Percentiles rank a stretch among this genome's conserved stretches.
Conservation (phyloP, 2,888 invertebrate genomes). For the Hipparchia semele region DNA sequence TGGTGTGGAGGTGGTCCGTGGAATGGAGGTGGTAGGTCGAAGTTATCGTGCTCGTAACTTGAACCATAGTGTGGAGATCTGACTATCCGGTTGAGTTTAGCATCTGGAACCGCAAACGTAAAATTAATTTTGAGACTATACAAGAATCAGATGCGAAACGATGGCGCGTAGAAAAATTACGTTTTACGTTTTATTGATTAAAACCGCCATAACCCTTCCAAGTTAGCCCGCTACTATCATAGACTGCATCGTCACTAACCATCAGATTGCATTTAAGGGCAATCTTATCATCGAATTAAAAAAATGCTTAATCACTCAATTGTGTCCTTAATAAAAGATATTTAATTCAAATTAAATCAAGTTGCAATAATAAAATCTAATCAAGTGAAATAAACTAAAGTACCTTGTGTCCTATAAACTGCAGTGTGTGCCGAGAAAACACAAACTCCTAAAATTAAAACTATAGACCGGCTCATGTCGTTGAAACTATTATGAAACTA, state of each 20-base stretch:
- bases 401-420: constrained; percentile 41
- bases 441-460: constrained; percentile 48
- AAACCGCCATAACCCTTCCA: too few relatives aligned
- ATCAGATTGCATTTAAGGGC: too few relatives aligned
- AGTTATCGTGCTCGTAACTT: constrained; percentile 8
- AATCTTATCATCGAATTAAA: too few relatives aligned
- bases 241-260: too few relatives aligned
- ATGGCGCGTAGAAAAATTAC: neutral
- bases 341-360: too few relatives aligned
- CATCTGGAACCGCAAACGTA: constrained; percentile 45
- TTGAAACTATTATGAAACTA: constrained; percentile 49
- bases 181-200: too few relatives aligned
- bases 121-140: neutral
- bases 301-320: too few relatives aligned
- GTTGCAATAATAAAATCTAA: too few relatives aligned
- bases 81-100: constrained; percentile 45
- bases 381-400: neutral
- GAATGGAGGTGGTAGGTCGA: constrained; percentile 25
- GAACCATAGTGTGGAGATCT: constrained; percentile 48
- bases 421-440: constrained; percentile 50
- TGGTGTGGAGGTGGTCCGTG: constrained; percentile 41
- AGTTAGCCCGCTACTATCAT: too few relatives aligned
- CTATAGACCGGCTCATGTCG: constrained; percentile 49
- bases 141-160: neutral
- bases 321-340: neutral